Conservation (phyloP, 2,113 vertebrate species). For the Barbus barbus region DNA sequence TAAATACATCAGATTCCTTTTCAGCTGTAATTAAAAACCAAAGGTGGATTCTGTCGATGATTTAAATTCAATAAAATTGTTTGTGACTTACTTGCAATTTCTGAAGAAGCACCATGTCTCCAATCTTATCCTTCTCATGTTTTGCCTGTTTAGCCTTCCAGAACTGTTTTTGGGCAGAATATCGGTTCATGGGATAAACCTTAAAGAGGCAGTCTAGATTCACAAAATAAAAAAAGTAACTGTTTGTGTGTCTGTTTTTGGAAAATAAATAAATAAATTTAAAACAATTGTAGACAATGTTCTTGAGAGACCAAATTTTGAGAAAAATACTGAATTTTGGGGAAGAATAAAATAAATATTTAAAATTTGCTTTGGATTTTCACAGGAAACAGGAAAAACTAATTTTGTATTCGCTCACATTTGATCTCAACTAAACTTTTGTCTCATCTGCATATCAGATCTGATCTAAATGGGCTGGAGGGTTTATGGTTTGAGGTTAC, state of each 20-base stretch:
- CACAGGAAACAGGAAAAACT: neutral
- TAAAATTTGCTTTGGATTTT: neutral
- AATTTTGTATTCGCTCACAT: neutral
- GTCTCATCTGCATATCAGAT: neutral
- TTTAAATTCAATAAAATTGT: neutral
- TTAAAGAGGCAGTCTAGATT: constrained; percentile 92
- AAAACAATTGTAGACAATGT: too few relatives aligned
- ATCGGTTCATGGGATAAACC: constrained; percentile 97
- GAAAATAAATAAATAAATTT: too few relatives aligned
- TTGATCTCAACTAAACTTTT: neutral
- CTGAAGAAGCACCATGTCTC: constrained; percentile 89
- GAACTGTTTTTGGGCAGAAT: constrained; percentile 98
- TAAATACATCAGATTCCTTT: neutral
- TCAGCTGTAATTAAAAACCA: constrained; percentile 12
- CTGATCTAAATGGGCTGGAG: neutral
- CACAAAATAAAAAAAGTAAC: neutral
- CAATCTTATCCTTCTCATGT: constrained; percentile 97
- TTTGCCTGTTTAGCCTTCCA: constrained; percentile 99
- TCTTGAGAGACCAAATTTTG: too few relatives aligned
- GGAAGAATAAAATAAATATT: neutral
- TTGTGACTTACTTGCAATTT: constrained; percentile 86
- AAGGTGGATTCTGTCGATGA: neutral
- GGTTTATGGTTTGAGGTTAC: constrained; percentile 13
- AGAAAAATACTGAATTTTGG: too few relatives aligned
- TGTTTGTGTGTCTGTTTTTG: neutral